Conservation (phyloP, 2,888 invertebrate species). For the Linyphia triangularis region DNA sequence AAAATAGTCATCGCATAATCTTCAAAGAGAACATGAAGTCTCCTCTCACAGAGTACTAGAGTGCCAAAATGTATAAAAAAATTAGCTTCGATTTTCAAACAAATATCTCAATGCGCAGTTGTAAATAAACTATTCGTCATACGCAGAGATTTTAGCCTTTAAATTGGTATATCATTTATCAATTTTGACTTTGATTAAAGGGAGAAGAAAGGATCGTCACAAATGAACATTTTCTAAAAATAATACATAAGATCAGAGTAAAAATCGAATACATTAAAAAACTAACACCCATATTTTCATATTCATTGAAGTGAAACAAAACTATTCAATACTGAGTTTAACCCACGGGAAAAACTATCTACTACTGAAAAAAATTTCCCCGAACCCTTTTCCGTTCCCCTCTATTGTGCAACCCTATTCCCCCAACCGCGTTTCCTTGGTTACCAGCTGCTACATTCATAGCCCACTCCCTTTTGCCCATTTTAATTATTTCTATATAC, state of each 20-base stretch:
- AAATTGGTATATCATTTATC: too few relatives aligned
- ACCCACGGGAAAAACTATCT: conserved; percentile 27
- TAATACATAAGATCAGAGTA: background rate
- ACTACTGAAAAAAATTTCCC: conserved; percentile 2
- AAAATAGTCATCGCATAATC: too few relatives aligned
- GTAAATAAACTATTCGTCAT: too few relatives aligned
- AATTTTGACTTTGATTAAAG: too few relatives aligned
- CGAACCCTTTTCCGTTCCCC: background rate
- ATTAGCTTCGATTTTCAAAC: too few relatives aligned
- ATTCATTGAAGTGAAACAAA: conserved; percentile 12
- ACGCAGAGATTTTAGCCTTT: too few relatives aligned
- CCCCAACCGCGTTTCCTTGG: conserved; percentile 39
- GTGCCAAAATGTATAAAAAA: too few relatives aligned
- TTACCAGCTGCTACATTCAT: conserved; percentile 67
- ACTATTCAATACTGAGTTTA: conserved; percentile 1
- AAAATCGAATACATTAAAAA: background rate
- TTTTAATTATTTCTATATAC: conserved; percentile 70
- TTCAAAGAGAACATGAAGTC: too few relatives aligned
- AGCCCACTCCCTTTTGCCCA: background rate
- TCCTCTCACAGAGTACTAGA: too few relatives aligned
- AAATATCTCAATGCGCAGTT: too few relatives aligned
- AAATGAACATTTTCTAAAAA: too few relatives aligned
- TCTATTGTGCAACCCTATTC: conserved; percentile 38
- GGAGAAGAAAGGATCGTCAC: too few relatives aligned
- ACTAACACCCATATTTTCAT: background rate